Conservation (phyloP, 2,888 invertebrate genomes). For the Ennomos erosarius region DNA sequence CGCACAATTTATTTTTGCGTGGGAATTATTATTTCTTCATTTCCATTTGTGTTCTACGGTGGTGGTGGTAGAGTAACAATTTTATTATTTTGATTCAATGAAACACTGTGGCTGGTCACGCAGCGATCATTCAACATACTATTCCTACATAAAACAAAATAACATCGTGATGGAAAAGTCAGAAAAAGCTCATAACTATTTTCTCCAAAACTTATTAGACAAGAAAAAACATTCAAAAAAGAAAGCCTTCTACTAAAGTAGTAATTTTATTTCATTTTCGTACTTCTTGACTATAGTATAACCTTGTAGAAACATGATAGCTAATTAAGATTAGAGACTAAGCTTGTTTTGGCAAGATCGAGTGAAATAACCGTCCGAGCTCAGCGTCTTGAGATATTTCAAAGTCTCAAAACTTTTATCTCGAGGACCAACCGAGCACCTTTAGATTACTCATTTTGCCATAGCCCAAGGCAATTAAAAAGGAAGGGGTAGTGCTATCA, state of each 20-base stretch:
- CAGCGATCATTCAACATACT: constrained; percentile 2
- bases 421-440: constrained; percentile 70
- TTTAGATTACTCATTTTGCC: constrained; percentile 83
- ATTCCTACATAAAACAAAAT: background rate
- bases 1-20: constrained; percentile 75
- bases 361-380: constrained; percentile 34
- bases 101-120: constrained; percentile 19
- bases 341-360: constrained; percentile 37
- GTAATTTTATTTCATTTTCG: too few species aligned
- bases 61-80: constrained; percentile 51
- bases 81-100: constrained; percentile 40
- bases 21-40: constrained; percentile 78
- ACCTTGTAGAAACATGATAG: constrained; percentile 15
- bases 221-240: background rate
- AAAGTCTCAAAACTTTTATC: constrained; percentile 74
- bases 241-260: too few species aligned
- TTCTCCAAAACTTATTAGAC: background rate
- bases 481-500: constrained; percentile 83
- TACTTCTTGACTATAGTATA: background rate
- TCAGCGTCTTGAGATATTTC: constrained; percentile 51
- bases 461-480: constrained; percentile 84
- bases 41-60: constrained; percentile 55
- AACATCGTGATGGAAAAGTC: too few species aligned
- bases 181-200: background rate
- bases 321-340: constrained; percentile 34